Conservation (phyloP, 2,888 invertebrate genomes). For the Drosophila bunnanda region DNA sequence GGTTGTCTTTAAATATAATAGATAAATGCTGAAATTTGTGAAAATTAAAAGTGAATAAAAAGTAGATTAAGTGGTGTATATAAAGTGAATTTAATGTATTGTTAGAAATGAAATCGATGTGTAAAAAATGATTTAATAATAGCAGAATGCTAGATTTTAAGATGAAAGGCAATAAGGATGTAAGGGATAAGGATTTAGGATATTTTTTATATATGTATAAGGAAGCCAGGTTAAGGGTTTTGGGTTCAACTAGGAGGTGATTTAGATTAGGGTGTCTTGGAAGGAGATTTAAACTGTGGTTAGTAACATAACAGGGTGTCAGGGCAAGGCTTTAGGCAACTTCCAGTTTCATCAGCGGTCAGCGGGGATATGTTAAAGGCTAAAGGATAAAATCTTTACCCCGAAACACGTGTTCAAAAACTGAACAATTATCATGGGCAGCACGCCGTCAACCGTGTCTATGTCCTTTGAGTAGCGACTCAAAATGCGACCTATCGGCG, state of each 20-base stretch:
- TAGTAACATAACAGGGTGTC: conserved; percentile 11
- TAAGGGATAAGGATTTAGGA: neutral
- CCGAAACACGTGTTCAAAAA: conserved; percentile 84
- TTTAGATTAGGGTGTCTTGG: conserved; percentile 1
- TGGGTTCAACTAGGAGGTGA: conserved; percentile 5
- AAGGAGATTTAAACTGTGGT: neutral
- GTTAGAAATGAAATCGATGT: neutral
- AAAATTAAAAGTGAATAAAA: neutral
- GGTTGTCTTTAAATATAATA: neutral
- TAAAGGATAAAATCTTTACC: conserved; percentile 83
- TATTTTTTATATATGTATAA: neutral
- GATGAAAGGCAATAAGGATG: too few species aligned
- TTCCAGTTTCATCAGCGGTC: conserved; percentile 7
- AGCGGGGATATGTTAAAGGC: neutral
- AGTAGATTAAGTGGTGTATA: neutral
- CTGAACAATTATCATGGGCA: conserved; percentile 84
- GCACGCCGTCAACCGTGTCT: conserved; percentile 86
- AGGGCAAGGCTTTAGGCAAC: conserved; percentile 10
- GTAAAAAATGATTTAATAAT: neutral
- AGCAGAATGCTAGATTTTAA: neutral
- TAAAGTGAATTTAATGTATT: neutral
- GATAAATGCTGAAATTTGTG: neutral
- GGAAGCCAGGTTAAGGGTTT: conserved; percentile 1
- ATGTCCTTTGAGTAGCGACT: conserved; percentile 88
- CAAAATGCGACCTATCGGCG: conserved; percentile 90